Evolutionary conservation across 2,797 vertebrate species (phyloP), one percentile per base, ranked within the genome.

Genomic region (Anguilla obscura): DNA sequence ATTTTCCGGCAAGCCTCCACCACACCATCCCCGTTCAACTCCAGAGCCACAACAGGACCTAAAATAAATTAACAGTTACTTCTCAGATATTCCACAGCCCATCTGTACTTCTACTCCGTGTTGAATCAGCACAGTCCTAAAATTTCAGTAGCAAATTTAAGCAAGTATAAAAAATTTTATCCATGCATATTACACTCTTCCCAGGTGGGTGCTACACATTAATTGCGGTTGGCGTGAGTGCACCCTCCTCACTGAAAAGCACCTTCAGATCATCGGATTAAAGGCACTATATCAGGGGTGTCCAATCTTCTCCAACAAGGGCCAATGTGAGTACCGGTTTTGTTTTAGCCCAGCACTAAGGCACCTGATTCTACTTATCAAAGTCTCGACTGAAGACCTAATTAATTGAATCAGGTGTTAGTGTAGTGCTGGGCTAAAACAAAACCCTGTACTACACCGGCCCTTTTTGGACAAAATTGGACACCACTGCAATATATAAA

Each of bases 41-140:
- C 98, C 88, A 99, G 95, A 79, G 98, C 98, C 90, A 98, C 95
- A 87, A 99, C 98, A 1, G 98, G 95, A 91, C 98, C 98, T 99
- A 92, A 24, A 86, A 1, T 18, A 79, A 79, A 33, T 45, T 18
- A 9, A 40, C 74, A 79, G 40, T 79, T 36, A 79, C 6, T 45
- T 5, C 74, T 79, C 74, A 36, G 14, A 79, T 40, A 4, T 79
- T 40, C 74, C 14, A 36, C 74, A 40, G 30, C 14, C 40, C 3
- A 18, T 40, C 33, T 33, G 21, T 36, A 79, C 14, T 0, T 40
- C 14, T 79, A 40, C 36, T 14, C 74, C 74, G 14, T 79, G 12
- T 21, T 79, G 14, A 18, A 40, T 79, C n/a, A 21, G 36, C 14
- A 10, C 24, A 24, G 21, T 24, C 63, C 63, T 66, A 3, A 66